Base-by-base conservation (phyloP, 2,113 vertebrate species). In the Perca schrenkii region DNA sequence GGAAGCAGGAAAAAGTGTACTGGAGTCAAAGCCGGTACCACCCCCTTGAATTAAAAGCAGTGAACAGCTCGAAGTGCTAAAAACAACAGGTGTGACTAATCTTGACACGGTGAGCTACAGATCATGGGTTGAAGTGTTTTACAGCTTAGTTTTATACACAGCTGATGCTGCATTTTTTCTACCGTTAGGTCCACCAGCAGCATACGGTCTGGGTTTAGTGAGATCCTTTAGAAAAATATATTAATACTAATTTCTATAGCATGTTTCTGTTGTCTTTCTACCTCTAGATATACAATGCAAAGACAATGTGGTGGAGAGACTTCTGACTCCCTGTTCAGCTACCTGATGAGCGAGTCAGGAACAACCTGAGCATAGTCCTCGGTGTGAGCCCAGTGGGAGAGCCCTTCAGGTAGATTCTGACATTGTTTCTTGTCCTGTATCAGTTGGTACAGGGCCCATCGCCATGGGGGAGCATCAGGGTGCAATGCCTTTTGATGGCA, bases 361-460 rank as follows among this genome's bases (percentile, higher is more conserved):
- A 94, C 94, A 97, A 97, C 86, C 93, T 97, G 70, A 96, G 97
- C 75, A 92, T 97, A 0, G 92, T 97, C 71, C 93, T 98, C 43
- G 97, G 97, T 77, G 95, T 97, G 91, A 97, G 97, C 70, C 97
- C 97, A 0, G 95, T 97, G 46, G 97, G 97, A 58, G 95, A 97
- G 66, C 90, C 95, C 34, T 97, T 98, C 95, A 96, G 97, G 97
- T 97, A 83, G 68, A 57, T 25, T 58, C 17, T 63, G 13, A 49
- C 19, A 74, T 14, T 57, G 8, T 54, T 71, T 43, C 19, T 2
- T 49, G 50, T 64, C 25, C 47, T 22, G 17, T 56, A 74, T 65
- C 61, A 54, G 31, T 11, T 28, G 34, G 17, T 36, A 36, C 1
- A 1, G 1, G 11, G 17, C 28, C 28, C 2, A 6, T 36, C 0